A percentile compares a stretch with the other conserved stretches of the same genome.
Evolutionary conservation across 2,888 invertebrate species (phyloP).

Genomic region (Muscina levida): DNA sequence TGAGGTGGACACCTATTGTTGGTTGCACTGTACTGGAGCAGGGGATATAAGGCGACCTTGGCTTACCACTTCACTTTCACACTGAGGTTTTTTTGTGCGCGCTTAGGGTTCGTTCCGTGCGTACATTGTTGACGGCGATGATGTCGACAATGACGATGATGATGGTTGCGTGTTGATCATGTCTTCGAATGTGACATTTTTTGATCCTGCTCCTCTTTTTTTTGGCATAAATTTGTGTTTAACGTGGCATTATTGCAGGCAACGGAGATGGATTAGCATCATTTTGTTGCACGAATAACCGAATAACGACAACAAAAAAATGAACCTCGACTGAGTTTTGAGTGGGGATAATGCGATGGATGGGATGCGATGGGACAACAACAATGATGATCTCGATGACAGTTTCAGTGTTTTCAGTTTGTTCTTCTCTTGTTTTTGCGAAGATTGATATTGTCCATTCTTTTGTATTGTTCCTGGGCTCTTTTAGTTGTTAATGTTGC

Average conservation of each 20-base stretch:
- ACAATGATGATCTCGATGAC: slow-evolving; percentile 74
- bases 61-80: slow-evolving; percentile 64
- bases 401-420: slow-evolving; percentile 62
- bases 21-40: not conserved
- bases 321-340: slow-evolving; percentile 32
- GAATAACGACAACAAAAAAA: slow-evolving; percentile 15
- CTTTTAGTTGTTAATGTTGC: not conserved
- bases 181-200: slow-evolving; percentile 64
- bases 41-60: slow-evolving; percentile 64
- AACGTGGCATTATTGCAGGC: slow-evolving; percentile 66
- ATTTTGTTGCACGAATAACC: slow-evolving; percentile 70
- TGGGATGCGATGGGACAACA: slow-evolving; percentile 43
- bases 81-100: slow-evolving; percentile 44
- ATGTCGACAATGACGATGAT: not conserved
- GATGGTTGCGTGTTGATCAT: slow-evolving; percentile 50
- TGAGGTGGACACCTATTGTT: slow-evolving; percentile 65
- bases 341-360: slow-evolving; percentile 74
- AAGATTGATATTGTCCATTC: slow-evolving; percentile 61
- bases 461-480: slow-evolving; percentile 34
- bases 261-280: slow-evolving; percentile 79
- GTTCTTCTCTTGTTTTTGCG: not conserved
- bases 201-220: slow-evolving; percentile 34
- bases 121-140: not conserved
- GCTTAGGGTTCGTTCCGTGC: not conserved
- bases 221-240: slow-evolving; percentile 65